phyloP scores from a whole-genome alignment of 2,888 invertebrate species.

The Ectemnius continuus region DNA sequence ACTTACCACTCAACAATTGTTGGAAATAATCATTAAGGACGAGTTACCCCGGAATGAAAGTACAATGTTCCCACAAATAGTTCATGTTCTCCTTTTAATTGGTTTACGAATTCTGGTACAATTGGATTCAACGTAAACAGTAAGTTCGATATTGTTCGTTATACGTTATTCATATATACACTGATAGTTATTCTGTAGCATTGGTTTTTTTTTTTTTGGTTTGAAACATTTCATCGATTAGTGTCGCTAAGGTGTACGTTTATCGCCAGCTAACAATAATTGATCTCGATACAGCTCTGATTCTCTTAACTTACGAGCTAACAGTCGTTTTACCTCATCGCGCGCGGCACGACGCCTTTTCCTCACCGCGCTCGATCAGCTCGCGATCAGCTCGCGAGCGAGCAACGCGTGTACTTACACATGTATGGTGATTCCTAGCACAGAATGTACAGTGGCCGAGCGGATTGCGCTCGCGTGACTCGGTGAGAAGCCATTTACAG shows the following conservation, averaged over 20 bases:
- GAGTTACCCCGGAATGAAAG: not conserved
- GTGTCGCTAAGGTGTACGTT: slow-evolving; percentile 55
- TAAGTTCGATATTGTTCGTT: slow-evolving; percentile 54
- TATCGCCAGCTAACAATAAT: slow-evolving; percentile 62
- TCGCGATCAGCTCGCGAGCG: too few species aligned
- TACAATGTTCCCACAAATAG: slow-evolving; percentile 60
- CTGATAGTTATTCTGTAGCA: slow-evolving; percentile 63
- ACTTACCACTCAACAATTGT: too few species aligned
- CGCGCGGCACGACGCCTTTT: not conserved
- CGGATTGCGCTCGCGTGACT: too few species aligned
- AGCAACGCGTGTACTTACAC: slow-evolving; percentile 1
- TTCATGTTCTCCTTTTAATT: slow-evolving; percentile 61
- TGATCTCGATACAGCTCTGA: slow-evolving; percentile 62
- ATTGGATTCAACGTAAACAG: slow-evolving; percentile 65
- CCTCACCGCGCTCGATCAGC: not conserved
- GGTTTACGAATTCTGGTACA: slow-evolving; percentile 69
- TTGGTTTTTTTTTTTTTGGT: slow-evolving; percentile 14
- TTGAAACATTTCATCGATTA: slow-evolving; percentile 44
- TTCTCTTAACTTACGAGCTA: slow-evolving; percentile 59
- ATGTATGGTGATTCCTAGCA: not conserved
- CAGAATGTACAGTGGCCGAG: too few species aligned
- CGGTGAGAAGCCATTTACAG: too few species aligned
- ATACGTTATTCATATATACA: slow-evolving; percentile 58
- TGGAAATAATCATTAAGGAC: not conserved
- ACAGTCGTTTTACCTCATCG: slow-evolving; percentile 45